A percentile compares a stretch with the other conserved stretches of the same genome.
Evolutionary conservation across 2,888 invertebrate species (phyloP).

Genomic region (Digitonthophagus gazella): DNA sequence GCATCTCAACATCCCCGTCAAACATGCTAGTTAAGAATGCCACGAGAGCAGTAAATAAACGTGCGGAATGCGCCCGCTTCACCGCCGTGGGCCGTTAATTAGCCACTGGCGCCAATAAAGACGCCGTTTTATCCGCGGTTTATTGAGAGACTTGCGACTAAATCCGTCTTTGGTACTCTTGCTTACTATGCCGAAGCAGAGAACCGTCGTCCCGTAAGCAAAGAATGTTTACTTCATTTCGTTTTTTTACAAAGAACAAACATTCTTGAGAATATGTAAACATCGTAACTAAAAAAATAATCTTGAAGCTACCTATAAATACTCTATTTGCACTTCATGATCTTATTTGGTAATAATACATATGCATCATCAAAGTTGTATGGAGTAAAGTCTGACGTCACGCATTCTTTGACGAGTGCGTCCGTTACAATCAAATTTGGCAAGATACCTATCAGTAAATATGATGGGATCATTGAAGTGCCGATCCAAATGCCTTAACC

Average conservation of each 20-base stretch:
- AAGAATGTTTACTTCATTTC: not conserved
- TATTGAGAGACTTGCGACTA: conserved; percentile 5
- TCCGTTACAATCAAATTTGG: not conserved
- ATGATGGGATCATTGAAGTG: not conserved
- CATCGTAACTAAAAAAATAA: no score
- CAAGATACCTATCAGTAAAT: not conserved
- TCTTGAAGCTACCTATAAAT: not conserved
- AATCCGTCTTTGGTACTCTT: conserved; percentile 6
- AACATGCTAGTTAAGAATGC: conserved; percentile 20
- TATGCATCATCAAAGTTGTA: not conserved
- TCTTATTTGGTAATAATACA: no score
- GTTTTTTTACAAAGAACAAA: no score
- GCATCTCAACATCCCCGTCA: conserved; percentile 20
- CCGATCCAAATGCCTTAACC: not conserved
- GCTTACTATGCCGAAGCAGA: not conserved
- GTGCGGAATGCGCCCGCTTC: conserved; percentile 11
- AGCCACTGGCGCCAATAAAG: conserved; percentile 12
- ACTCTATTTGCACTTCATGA: no score
- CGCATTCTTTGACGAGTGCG: not conserved
- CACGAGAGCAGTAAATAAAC: conserved; percentile 21
- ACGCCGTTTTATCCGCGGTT: conserved; percentile 7
- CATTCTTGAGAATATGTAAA: no score
- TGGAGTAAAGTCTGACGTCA: not conserved
- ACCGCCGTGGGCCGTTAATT: conserved; percentile 8
- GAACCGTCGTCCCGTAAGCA: not conserved